phyloP scores from a whole-genome alignment of 1,140 invertebrate genomes.

The Vanessa atalanta region DNA sequence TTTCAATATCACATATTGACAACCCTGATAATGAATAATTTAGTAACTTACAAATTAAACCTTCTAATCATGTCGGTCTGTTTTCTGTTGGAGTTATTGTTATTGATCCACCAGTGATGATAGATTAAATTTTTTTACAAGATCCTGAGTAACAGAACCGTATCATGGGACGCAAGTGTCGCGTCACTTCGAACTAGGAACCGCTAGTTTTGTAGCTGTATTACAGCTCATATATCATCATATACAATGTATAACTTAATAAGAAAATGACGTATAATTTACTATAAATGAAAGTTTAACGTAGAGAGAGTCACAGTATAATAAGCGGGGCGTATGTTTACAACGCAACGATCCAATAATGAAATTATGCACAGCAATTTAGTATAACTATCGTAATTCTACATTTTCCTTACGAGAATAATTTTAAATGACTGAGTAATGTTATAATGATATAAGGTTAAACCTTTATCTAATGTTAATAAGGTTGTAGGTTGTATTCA shows the following conservation, averaged over 20 bases:
- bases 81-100: constrained; percentile 10
- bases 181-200: too few species aligned
- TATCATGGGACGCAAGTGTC: too few species aligned
- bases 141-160: too few species aligned
- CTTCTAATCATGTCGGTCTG: constrained; percentile 7
- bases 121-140: not conserved
- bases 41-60: constrained; percentile 13
- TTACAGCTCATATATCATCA: not conserved
- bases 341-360: constrained; percentile 2
- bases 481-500: too few species aligned
- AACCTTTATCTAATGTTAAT: not conserved
- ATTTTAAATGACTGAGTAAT: constrained; percentile 6
- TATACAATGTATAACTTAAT: not conserved
- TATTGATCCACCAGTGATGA: not conserved
- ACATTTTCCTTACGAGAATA: constrained; percentile 6
- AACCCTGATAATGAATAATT: constrained; percentile 16
- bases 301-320: not conserved
- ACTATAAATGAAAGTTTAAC: not conserved
- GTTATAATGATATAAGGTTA: not conserved
- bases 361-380: constrained; percentile 20
- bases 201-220: too few species aligned
- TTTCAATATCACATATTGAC: not conserved
- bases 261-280: not conserved
- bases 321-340: not conserved
- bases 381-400: constrained; percentile 15